Base-by-base conservation (phyloP, 2,797 vertebrate species). In the Helicolenus hilgendorfi region DNA sequence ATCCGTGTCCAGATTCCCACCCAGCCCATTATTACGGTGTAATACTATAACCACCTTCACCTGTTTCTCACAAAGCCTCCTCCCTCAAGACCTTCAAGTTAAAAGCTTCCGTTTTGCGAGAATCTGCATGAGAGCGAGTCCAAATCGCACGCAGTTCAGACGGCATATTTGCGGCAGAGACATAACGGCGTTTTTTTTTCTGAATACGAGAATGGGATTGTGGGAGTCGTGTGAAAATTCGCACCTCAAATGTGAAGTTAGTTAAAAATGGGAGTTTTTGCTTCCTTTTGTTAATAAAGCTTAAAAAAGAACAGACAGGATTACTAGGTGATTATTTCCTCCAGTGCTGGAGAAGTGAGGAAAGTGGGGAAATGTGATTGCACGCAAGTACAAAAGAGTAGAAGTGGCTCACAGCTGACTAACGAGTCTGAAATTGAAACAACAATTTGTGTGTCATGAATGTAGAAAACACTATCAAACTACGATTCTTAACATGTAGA, bases 141-240 rank as follows among this genome's bases (percentile, higher is more conserved):
- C 13, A 65, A 63, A 15, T 18, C 3, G 1, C 13, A 24, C 13
- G 3, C 27, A 20, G 29, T 49, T 79, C 29, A 56, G 59, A 27
- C 10, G 1, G 67, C 26, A 70, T 89, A 77, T 88, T 82, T 91
- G 69, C 63, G 56, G 65, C 35, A 24, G 49, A 62, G 60, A 76
- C 38, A 76, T 77, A 59, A 76, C 64, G 58, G 58, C n/a, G 35
- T 77, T 35, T 74, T 38, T 49, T 79, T 72, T 56, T 26, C 53
- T 69, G 33, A 92, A 33, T 86, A 65, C 22, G 11, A 58, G 59
- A 62, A 38, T 11, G 27, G 36, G 22, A 45, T 65, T 29, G 81
- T 93, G 72, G 85, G 85, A 83, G 82, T 84, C 3, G n/a, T 89
- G 90, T 89, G 64, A 92, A 78, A 77, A 78, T 65, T 88, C n/a